Percentiles rank a stretch among this genome's conserved stretches.
Evolutionary conservation across 2,888 invertebrate species (phyloP).

Genomic region (Torymus tubicola): DNA sequence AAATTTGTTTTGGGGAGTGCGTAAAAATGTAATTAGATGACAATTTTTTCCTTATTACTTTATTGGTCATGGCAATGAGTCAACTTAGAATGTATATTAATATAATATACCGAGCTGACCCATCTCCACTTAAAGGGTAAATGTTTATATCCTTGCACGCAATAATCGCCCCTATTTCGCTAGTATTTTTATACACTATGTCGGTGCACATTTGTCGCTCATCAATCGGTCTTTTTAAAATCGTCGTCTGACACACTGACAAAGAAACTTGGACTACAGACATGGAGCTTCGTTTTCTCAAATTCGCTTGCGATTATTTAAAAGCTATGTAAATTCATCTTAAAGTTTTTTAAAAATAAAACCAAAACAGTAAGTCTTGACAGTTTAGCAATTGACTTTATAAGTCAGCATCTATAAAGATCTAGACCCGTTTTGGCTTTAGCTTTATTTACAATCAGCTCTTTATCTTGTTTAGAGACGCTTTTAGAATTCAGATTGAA

Average conservation of each 20-base stretch:
- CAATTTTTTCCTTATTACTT: conserved; percentile 72
- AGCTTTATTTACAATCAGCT: conserved; percentile 58
- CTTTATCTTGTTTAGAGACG: conserved; percentile 37
- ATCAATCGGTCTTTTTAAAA: conserved; percentile 58
- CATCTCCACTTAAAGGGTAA: conserved; percentile 71
- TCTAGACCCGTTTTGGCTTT: conserved; percentile 57
- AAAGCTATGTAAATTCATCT: conserved; percentile 52
- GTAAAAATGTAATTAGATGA: conserved; percentile 76
- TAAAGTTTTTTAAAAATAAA: conserved; percentile 56
- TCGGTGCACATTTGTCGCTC: conserved; percentile 71
- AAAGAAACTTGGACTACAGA: conserved; percentile 65
- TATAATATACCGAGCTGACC: conserved; percentile 75
- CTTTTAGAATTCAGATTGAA: conserved; percentile 51
- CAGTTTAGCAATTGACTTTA: conserved; percentile 48
- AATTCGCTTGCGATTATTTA: conserved; percentile 31
- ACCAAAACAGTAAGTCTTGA: conserved; percentile 57
- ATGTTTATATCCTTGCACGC: conserved; percentile 71
- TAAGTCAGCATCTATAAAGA: conserved; percentile 42
- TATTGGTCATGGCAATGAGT: conserved; percentile 74
- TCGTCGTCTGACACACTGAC: conserved; percentile 59
- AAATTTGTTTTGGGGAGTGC: conserved; percentile 72
- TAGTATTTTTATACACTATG: conserved; percentile 72
- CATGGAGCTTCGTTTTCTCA: conserved; percentile 59
- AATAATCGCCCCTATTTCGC: conserved; percentile 72
- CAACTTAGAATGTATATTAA: conserved; percentile 75